phyloP scores from a whole-genome alignment of 2,888 invertebrate genomes.

The Fissipunctia ypsillon region DNA sequence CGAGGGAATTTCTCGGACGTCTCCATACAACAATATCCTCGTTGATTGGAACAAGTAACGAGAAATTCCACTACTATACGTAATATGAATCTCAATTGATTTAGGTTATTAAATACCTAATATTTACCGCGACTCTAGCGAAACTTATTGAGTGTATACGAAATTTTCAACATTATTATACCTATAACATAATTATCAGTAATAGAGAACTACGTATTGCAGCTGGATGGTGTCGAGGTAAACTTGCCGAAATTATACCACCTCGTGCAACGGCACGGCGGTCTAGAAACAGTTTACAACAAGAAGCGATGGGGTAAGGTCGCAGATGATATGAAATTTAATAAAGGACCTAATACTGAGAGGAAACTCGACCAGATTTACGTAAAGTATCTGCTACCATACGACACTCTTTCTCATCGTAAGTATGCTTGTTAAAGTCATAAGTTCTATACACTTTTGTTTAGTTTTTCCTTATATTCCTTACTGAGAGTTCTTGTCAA shows the following conservation, averaged over 20 bases:
- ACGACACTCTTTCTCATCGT: slow-evolving; percentile 95
- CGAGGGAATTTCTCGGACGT: too few relatives aligned
- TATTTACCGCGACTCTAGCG: background rate
- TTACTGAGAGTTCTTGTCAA: background rate
- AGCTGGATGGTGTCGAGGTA: slow-evolving; percentile 97
- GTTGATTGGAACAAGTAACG: too few relatives aligned
- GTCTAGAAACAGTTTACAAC: slow-evolving; percentile 96
- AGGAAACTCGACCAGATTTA: slow-evolving; percentile 97
- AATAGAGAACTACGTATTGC: slow-evolving; percentile 53
- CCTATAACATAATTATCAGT: background rate
- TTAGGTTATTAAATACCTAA: too few relatives aligned
- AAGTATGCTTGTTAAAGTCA: slow-evolving; percentile 65
- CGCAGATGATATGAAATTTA: slow-evolving; percentile 96
- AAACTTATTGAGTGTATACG: background rate
- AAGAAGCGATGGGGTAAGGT: slow-evolving; percentile 97
- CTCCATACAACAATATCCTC: too few relatives aligned
- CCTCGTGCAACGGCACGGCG: slow-evolving; percentile 96
- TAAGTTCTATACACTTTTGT: background rate
- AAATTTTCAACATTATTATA: background rate
- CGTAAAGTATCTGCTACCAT: slow-evolving; percentile 97
- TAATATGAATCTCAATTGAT: background rate
- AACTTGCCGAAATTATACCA: slow-evolving; percentile 96
- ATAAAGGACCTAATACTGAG: slow-evolving; percentile 94
- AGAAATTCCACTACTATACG: background rate
- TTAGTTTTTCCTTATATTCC: background rate